Percentiles rank a stretch among this genome's conserved stretches.
Conservation (phyloP, 2,888 invertebrate genomes). For the Melieria crassipennis region DNA sequence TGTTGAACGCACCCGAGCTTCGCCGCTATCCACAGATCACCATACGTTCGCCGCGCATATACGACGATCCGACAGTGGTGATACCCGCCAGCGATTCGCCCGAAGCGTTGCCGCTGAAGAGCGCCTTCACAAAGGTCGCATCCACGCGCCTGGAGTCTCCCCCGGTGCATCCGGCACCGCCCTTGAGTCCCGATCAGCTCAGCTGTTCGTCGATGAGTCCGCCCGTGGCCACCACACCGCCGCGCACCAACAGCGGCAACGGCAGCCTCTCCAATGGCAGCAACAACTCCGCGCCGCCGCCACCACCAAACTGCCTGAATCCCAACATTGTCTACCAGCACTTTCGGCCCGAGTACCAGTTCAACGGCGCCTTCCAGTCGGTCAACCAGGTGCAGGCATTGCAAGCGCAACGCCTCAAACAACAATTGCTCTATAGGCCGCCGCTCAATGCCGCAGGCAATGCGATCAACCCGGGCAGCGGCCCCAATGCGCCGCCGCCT, state of each 20-base stretch:
- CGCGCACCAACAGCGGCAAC: slow-evolving; percentile 61
- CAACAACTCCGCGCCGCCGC: slow-evolving; percentile 38
- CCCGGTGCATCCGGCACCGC: slow-evolving; percentile 73
- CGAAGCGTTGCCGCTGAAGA: slow-evolving; percentile 66
- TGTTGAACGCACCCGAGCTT: slow-evolving; percentile 52
- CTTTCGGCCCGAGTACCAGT: slow-evolving; percentile 64
- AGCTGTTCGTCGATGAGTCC: slow-evolving; percentile 84
- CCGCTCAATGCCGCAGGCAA: slow-evolving; percentile 51
- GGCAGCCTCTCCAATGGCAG: slow-evolving; percentile 39
- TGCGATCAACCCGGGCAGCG: slow-evolving; percentile 6
- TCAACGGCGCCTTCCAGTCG: slow-evolving; percentile 64
- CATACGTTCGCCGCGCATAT: slow-evolving; percentile 61
- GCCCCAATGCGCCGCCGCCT: slow-evolving; percentile 46
- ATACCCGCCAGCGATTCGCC: slow-evolving; percentile 59
- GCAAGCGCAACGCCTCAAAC: slow-evolving; percentile 62
- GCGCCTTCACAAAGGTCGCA: slow-evolving; percentile 86
- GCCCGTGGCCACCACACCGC: slow-evolving; percentile 72
- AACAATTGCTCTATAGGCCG: slow-evolving; percentile 62
- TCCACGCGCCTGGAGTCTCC: slow-evolving; percentile 69
- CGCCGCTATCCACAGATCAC: slow-evolving; percentile 61
- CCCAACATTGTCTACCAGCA: slow-evolving; percentile 61
- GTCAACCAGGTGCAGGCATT: slow-evolving; percentile 62
- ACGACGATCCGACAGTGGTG: slow-evolving; percentile 64
- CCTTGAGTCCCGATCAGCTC: slow-evolving; percentile 80
- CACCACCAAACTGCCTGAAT: slow-evolving; percentile 64